Evolutionary conservation across 2,888 invertebrate species (phyloP).

Genomic region (Ametastegia equiseti): DNA sequence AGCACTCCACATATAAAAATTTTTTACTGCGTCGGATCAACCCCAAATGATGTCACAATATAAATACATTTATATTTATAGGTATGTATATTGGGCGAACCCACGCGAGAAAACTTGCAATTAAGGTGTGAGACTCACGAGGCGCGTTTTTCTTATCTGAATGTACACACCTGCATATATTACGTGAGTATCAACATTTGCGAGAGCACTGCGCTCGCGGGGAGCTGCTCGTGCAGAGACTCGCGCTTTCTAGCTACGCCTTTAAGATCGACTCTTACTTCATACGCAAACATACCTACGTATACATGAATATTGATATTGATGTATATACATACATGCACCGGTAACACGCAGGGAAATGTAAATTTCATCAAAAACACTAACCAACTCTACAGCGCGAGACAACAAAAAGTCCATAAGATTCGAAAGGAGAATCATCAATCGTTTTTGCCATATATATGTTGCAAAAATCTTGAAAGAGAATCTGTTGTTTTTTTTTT

Average conservation of each 20-base stretch:
- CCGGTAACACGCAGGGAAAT: neutral
- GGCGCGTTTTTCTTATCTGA: neutral
- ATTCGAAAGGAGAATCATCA: too few relatives aligned
- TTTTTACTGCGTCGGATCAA: too few relatives aligned
- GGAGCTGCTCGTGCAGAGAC: neutral
- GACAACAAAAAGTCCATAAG: neutral
- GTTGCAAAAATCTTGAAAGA: neutral
- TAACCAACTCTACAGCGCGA: neutral
- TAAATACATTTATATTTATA: too few relatives aligned
- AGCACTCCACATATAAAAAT: too few relatives aligned
- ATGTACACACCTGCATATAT: neutral
- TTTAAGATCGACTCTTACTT: constrained; percentile 18
- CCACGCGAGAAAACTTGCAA: neutral
- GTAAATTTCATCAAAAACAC: neutral
- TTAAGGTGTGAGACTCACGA: neutral
- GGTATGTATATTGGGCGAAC: neutral
- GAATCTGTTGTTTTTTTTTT: neutral
- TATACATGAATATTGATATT: too few relatives aligned
- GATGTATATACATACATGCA: neutral
- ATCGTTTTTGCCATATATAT: too few relatives aligned
- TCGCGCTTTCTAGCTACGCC: constrained; percentile 30
- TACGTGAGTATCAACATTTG: constrained; percentile 11
- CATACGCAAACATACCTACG: neutral
- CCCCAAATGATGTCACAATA: too few relatives aligned
- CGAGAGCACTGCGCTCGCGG: constrained; percentile 16